These are phyloP conservation scores for Heliothis virescens DNA, from an alignment of 1,140 invertebrate genomes.

Conservation along the genomic window DNA sequence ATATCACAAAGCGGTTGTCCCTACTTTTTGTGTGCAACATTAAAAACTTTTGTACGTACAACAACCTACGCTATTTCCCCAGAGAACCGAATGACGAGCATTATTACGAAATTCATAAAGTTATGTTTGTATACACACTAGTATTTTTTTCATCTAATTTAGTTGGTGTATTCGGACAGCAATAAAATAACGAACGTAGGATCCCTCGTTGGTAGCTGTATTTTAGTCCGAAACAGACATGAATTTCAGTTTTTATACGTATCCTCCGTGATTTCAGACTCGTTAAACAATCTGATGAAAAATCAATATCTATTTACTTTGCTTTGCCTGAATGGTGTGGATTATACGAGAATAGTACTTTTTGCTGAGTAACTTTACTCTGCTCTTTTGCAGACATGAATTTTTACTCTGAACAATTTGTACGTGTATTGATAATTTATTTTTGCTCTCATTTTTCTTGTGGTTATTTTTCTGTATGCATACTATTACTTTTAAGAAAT, in stretches of 20 bases:
- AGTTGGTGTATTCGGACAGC: constrained; percentile 33
- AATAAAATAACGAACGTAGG: constrained; percentile 33
- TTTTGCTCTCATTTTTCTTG: constrained; percentile 2
- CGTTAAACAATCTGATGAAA: constrained; percentile 71
- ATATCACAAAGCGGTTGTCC: background rate
- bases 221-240: constrained; percentile 63
- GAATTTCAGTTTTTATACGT: constrained; percentile 64
- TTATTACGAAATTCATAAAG: constrained; percentile 31
- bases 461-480: background rate
- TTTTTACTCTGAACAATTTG: too few species aligned
- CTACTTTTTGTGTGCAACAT: background rate
- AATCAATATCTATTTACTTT: constrained; percentile 58
- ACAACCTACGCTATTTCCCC: background rate
- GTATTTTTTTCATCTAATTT: constrained; percentile 29
- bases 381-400: too few species aligned
- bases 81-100: constrained; percentile 8
- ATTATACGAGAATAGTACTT: background rate
- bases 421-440: background rate
- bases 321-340: background rate
- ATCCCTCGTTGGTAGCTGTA: constrained; percentile 13
- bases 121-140: constrained; percentile 16
- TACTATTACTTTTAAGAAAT: background rate
- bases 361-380: too few species aligned
- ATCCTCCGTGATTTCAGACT: constrained; percentile 64
- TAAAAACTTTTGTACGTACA: background rate